A percentile compares a stretch with the other conserved stretches of the same genome.
Conservation (phyloP, 1,140 invertebrate genomes). For the Triops longicaudatus region DNA sequence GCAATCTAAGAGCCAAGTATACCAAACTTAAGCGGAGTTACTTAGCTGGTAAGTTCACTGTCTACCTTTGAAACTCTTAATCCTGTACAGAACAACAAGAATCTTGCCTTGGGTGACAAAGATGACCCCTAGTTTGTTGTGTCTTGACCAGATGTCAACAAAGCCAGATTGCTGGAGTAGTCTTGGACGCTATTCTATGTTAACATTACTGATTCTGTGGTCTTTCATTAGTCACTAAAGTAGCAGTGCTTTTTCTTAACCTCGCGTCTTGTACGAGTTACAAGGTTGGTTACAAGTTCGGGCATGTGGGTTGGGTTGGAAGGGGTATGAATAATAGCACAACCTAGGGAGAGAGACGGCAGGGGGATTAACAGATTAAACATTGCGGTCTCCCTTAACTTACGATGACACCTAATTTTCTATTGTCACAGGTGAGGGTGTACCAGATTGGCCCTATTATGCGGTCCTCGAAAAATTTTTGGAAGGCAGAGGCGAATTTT, state of each 20-base stretch:
- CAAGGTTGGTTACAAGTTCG: too few relatives aligned
- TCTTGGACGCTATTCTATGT: neutral
- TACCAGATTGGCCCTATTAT: constrained; percentile 29
- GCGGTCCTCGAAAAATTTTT: constrained; percentile 27
- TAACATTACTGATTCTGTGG: too few relatives aligned
- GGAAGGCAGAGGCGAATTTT: constrained; percentile 26
- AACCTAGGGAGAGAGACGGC: neutral
- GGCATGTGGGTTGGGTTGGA: too few relatives aligned
- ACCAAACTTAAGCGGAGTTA: constrained; percentile 28
- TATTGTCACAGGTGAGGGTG: constrained; percentile 22
- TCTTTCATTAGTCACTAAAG: too few relatives aligned
- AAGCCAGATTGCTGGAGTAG: neutral
- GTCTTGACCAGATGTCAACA: constrained; percentile 5
- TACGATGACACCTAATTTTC: neutral
- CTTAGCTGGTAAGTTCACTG: constrained; percentile 20
- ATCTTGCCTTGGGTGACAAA: neutral
- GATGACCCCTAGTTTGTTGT: constrained; percentile 5
- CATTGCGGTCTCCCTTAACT: too few relatives aligned
- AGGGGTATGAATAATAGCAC: too few relatives aligned
- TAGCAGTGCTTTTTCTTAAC: too few relatives aligned
- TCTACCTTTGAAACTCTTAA: neutral
- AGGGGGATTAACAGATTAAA: neutral
- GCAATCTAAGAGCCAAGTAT: constrained; percentile 29
- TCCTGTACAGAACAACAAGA: neutral
- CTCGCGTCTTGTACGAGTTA: too few relatives aligned